A percentile compares a stretch with the other conserved stretches of the same genome.
Evolutionary conservation across 2,797 vertebrate genomes (phyloP).

Genomic region (Phrynocephalus guinanensis): DNA sequence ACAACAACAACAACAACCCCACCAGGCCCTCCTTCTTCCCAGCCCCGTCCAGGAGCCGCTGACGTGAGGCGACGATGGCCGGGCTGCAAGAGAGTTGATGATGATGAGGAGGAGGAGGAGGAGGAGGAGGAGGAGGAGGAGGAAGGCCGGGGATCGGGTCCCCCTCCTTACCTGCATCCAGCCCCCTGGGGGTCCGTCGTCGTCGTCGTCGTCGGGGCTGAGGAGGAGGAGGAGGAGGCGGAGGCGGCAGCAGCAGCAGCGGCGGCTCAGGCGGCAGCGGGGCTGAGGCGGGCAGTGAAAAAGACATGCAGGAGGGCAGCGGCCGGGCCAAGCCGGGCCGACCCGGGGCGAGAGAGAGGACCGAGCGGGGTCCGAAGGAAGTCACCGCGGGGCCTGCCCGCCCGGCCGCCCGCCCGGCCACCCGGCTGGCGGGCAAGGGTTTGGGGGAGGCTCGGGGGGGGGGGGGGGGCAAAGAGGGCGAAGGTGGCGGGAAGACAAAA

Average conservation of each 20-base stretch:
- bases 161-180: conserved; percentile 78
- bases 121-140: too few species aligned
- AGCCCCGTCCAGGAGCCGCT: too few species aligned
- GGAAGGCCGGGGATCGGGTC: not conserved
- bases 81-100: too few species aligned
- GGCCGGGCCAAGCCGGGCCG: conserved; percentile 68
- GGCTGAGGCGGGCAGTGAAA: conserved; percentile 68
- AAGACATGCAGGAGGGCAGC: conserved; percentile 75
- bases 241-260: not conserved
- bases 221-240: not conserved
- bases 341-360: not conserved
- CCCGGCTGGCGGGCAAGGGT: too few species aligned
- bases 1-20: too few species aligned
- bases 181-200: conserved; percentile 63
- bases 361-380: too few species aligned
- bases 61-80: too few species aligned
- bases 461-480: conserved; percentile 30
- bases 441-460: not conserved
- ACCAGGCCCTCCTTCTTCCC: too few species aligned
- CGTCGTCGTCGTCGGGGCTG: conserved; percentile 32
- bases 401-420: too few species aligned
- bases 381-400: too few species aligned
- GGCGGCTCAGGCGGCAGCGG: conserved; percentile 64
- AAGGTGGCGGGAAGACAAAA: too few species aligned
- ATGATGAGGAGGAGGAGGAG: too few species aligned